These are phyloP conservation scores for Biston stratarius DNA, from an alignment of 2,888 invertebrate species.

Conservation along the genomic window DNA sequence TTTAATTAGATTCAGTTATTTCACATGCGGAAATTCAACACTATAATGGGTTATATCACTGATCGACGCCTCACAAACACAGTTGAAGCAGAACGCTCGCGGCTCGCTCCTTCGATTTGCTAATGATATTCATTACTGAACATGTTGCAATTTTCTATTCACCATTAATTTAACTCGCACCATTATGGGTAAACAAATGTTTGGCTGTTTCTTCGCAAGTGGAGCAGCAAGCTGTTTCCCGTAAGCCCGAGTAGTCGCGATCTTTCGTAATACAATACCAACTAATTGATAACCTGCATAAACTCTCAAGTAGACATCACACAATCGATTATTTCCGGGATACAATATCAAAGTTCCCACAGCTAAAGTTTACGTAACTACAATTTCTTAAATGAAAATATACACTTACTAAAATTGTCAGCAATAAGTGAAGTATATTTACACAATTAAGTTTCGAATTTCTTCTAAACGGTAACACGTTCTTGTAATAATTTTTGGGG, in stretches of 20 bases:
- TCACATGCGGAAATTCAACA: slow-evolving; percentile 25
- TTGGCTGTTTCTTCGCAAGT: slow-evolving; percentile 60
- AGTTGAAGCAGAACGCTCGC: slow-evolving; percentile 28
- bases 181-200: slow-evolving; percentile 54
- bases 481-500: no score
- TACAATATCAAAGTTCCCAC: slow-evolving; percentile 54
- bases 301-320: slow-evolving; percentile 65
- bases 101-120: slow-evolving; percentile 15
- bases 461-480: no score
- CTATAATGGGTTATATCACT: slow-evolving; percentile 25
- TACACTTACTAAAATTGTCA: no score
- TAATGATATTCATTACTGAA: slow-evolving; percentile 40
- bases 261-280: slow-evolving; percentile 77
- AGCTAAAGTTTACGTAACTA: slow-evolving; percentile 46
- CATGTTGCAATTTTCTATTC: slow-evolving; percentile 49
- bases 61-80: slow-evolving; percentile 28
- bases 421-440: no score
- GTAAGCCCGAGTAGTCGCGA: slow-evolving; percentile 55
- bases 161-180: slow-evolving; percentile 53
- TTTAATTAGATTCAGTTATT: slow-evolving; percentile 12
- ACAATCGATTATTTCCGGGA: slow-evolving; percentile 75
- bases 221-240: slow-evolving; percentile 66
- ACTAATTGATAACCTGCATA: slow-evolving; percentile 83
- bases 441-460: no score
- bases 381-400: slow-evolving; percentile 41